Base-by-base conservation (phyloP, 92 coral and sea anemone species). In the Zoanthus gigantus region DNA sequence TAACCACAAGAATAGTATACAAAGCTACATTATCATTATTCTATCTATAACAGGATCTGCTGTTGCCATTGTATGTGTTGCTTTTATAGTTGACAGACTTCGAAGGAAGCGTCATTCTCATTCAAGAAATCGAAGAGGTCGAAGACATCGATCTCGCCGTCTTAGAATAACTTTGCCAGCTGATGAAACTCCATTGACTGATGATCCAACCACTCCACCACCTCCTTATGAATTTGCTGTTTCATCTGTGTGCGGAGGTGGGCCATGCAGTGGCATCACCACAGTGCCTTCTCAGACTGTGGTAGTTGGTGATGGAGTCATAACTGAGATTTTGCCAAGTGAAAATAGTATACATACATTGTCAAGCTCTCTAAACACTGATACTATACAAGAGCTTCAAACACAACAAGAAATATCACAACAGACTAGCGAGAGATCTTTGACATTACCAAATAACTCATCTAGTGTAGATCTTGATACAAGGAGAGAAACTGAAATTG, bases 1-100 rank as follows among this genome's bases (percentile, higher is more conserved):
- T 18, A 85, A 89, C 69, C 53, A 30, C 16, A 88, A 29, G 74
- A 73, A 88, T n/a, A 89, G 91, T 71, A 63, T 93, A 14, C 91
- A 89, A 48, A 94, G 92, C 88, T 94, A 94, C 28, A 89, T 94
- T 17, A 93, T 93, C 56, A 90, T 94, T 42, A 86, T 94, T 81
- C 93, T 94, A 0, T 93, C 98, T 6, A 85, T 93, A 52, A 94
- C 98, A 89, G 94, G 95, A 6, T 89, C 95, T 29, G 93, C 93
- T 4, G 75, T 94, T 61, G 89, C 95, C 14, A 87, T 93, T 78
- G 92, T 93, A 12, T 84, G 95, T 65, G 91, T 94, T 65, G 92
- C 89, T 37, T 93, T 92, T 84, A 84, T 94, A 50, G 81, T 94
- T 11, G 98, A 94, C 79, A 87, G 94, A 15, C 83, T 94, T 11